Evolutionary conservation across 2,888 invertebrate genomes (phyloP).

Genomic region (Ypsolopha scabrella): DNA sequence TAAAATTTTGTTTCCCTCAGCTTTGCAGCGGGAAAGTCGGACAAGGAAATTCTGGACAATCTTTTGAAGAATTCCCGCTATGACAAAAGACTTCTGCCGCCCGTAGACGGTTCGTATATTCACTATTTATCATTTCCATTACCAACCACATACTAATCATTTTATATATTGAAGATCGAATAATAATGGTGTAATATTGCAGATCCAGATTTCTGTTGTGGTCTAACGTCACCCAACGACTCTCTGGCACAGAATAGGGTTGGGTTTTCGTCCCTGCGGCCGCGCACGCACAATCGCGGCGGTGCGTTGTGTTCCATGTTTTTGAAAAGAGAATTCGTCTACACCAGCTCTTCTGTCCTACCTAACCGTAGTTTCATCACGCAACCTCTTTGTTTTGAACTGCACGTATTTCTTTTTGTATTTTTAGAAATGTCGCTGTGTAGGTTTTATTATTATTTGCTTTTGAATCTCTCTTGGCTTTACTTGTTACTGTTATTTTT

Average conservation of each 20-base stretch:
- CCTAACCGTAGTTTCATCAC: background rate
- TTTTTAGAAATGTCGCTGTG: background rate
- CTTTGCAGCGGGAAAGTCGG: constrained; percentile 92
- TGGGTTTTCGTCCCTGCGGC: constrained; percentile 61
- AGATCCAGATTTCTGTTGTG: constrained; percentile 93
- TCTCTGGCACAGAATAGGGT: constrained; percentile 75
- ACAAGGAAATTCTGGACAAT: constrained; percentile 93
- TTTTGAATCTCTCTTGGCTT: background rate
- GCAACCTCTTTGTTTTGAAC: background rate
- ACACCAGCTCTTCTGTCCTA: background rate
- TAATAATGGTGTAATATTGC: constrained; percentile 68
- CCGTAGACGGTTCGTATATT: constrained; percentile 80
- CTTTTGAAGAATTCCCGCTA: constrained; percentile 88
- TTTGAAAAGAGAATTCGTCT: constrained; percentile 64
- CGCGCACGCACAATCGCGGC: constrained; percentile 72
- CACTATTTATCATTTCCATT: background rate
- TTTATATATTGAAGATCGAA: constrained; percentile 11
- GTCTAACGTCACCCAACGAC: constrained; percentile 82
- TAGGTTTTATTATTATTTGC: background rate
- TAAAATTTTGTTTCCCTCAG: constrained; percentile 45
- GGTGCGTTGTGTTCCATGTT: constrained; percentile 65
- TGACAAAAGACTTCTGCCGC: constrained; percentile 92
- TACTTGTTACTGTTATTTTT: constrained; percentile 14
- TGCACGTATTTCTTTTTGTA: background rate
- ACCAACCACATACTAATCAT: background rate